Percentiles rank a stretch among this genome's conserved stretches.
phyloP scores from a whole-genome alignment of 2,797 vertebrate genomes.

The Parambassis ranga region DNA sequence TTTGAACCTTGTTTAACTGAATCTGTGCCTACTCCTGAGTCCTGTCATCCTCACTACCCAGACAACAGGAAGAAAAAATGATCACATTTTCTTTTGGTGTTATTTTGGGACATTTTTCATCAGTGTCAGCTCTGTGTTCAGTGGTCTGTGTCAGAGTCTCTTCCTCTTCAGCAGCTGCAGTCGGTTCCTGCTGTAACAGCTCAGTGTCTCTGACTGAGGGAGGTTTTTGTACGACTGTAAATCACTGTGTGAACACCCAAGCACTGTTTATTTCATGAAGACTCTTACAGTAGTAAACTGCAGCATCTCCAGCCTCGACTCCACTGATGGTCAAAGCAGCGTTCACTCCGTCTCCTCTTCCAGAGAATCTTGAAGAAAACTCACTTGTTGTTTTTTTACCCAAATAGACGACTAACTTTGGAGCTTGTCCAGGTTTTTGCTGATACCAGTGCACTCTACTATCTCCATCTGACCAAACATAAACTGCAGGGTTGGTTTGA shows the following conservation, averaged over 20 bases:
- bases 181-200: neutral
- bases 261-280: too few relatives aligned
- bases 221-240: neutral
- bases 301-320: neutral
- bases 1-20: too few relatives aligned
- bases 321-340: neutral
- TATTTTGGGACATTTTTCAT: too few relatives aligned
- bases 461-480: rapidly evolving
- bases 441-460: constrained; percentile 28
- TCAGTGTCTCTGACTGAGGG: neutral
- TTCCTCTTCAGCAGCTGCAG: neutral
- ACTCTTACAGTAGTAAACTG: neutral
- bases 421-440: constrained; percentile 3
- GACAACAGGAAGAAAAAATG: too few relatives aligned
- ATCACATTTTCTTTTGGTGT: too few relatives aligned
- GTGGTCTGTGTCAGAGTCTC: neutral
- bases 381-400: neutral
- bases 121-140: too few relatives aligned
- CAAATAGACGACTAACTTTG: constrained; percentile 3
- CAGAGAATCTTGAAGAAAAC: neutral
- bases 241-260: neutral
- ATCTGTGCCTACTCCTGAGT: too few relatives aligned
- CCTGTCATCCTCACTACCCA: too few relatives aligned
- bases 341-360: neutral
- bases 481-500: neutral